phyloP scores from a whole-genome alignment of 2,797 vertebrate species.

The Benthosema pterotum region DNA sequence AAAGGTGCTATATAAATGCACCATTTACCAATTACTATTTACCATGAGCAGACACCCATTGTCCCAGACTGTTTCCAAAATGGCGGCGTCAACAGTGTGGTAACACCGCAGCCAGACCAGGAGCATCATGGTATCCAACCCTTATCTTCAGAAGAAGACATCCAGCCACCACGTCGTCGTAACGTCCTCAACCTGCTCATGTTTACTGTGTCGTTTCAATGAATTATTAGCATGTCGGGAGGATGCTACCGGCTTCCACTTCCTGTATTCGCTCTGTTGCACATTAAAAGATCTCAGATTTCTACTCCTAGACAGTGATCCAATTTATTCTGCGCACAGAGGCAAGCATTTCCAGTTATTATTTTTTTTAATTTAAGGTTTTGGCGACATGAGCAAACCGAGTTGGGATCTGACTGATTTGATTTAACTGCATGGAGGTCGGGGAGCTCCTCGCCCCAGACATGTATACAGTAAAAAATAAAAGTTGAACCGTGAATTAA shows the following conservation, averaged over 20 bases:
- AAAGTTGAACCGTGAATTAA: slow-evolving; percentile 62
- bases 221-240: slow-evolving; percentile 1
- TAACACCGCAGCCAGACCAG: too few relatives aligned
- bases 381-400: slow-evolving; percentile 46
- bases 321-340: slow-evolving; percentile 54
- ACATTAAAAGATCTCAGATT: slow-evolving; percentile 34
- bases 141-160: slow-evolving; percentile 7
- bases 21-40: too few relatives aligned
- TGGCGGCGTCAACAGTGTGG: too few relatives aligned
- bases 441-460: slow-evolving; percentile 47
- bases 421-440: slow-evolving; percentile 69
- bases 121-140: too few relatives aligned
- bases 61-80: too few relatives aligned
- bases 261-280: slow-evolving; percentile 29
- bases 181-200: too few relatives aligned
- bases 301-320: slow-evolving; percentile 57
- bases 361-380: slow-evolving; percentile 66
- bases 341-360: slow-evolving; percentile 62
- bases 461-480: slow-evolving; percentile 54
- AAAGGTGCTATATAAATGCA: too few relatives aligned
- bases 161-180: not conserved
- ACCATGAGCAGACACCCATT: too few relatives aligned
- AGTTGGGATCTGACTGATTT: slow-evolving; percentile 72
- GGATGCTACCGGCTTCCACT: slow-evolving; percentile 26
- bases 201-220: slow-evolving; percentile 1